phyloP scores from a whole-genome alignment of 2,113 vertebrate species.

The Motacilla tschutschensis region DNA sequence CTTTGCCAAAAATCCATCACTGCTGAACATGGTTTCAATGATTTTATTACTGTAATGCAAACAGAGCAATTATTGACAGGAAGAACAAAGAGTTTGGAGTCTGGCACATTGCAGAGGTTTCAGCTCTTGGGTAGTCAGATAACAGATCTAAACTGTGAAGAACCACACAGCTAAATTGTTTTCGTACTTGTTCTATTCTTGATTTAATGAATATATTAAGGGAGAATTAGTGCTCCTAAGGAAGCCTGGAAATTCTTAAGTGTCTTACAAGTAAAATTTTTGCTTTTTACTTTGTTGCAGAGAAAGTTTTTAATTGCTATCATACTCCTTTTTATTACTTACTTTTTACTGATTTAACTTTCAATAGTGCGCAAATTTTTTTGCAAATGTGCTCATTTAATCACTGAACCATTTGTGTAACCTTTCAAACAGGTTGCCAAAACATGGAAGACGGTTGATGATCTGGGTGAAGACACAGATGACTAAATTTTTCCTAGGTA shows the following conservation, averaged over 20 bases:
- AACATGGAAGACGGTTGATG: not conserved
- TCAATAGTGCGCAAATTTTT: not conserved
- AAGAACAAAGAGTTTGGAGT: not conserved
- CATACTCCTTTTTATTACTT: not conserved
- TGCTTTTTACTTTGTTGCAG: not conserved
- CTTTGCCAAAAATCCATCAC: not conserved
- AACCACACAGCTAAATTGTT: not conserved
- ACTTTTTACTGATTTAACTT: not conserved
- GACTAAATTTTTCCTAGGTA: not conserved
- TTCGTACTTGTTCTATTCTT: not conserved
- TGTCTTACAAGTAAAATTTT: not conserved
- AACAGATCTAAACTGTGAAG: not conserved
- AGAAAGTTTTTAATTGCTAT: not conserved
- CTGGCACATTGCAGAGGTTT: not conserved
- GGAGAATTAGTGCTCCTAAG: not conserved
- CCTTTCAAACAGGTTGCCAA: not conserved
- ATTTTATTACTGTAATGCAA: not conserved
- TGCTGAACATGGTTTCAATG: not conserved
- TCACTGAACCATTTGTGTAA: not conserved
- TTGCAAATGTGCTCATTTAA: not conserved
- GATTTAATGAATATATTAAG: not conserved
- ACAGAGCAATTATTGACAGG: not conserved
- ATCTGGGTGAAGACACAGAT: not conserved
- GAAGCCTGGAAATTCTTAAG: not conserved
- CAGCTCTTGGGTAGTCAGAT: not conserved